A percentile compares a stretch with the other conserved stretches of the same genome.
Conservation (phyloP, 2,113 vertebrate species). For the Zonotrichia leucophrys region DNA sequence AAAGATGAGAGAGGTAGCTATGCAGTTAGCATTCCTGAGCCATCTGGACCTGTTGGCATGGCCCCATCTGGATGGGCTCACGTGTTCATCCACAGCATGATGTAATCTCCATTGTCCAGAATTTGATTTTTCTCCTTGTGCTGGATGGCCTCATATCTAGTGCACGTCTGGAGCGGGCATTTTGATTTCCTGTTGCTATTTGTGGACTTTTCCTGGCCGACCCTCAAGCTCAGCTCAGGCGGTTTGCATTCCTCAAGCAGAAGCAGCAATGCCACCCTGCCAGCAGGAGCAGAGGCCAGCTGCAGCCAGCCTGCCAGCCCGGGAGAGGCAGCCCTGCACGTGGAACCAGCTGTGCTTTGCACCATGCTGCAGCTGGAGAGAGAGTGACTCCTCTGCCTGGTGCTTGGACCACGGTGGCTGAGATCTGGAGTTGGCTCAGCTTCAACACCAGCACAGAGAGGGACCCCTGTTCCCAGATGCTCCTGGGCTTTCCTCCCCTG, state of each 20-base stretch:
- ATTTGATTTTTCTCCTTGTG: conserved; percentile 31
- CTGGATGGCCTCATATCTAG: conserved; percentile 42
- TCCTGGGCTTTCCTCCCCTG: background rate
- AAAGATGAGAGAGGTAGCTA: conserved; percentile 71
- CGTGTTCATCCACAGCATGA: conserved; percentile 67
- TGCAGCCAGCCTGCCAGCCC: background rate
- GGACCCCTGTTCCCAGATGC: fast-evolving
- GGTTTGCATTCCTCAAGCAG: conserved; percentile 40
- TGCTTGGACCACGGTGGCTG: background rate
- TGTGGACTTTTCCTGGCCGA: conserved; percentile 50
- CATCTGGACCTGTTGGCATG: conserved; percentile 76
- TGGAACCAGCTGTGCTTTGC: background rate
- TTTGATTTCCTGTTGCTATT: conserved; percentile 64
- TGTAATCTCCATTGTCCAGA: conserved; percentile 64
- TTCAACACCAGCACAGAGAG: background rate
- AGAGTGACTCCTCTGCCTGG: background rate
- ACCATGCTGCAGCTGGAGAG: fast-evolving
- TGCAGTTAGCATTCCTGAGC: conserved; percentile 74
- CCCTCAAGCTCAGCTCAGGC: conserved; percentile 4
- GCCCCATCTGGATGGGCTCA: conserved; percentile 70
- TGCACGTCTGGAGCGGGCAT: conserved; percentile 42
- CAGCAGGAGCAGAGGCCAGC: background rate
- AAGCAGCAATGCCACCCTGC: conserved; percentile 14
- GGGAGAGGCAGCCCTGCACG: background rate
- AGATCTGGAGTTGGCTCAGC: background rate